A percentile compares a stretch with the other conserved stretches of the same genome.
phyloP scores from a whole-genome alignment of 2,113 vertebrate species.

The Oreotragus oreotragus region DNA sequence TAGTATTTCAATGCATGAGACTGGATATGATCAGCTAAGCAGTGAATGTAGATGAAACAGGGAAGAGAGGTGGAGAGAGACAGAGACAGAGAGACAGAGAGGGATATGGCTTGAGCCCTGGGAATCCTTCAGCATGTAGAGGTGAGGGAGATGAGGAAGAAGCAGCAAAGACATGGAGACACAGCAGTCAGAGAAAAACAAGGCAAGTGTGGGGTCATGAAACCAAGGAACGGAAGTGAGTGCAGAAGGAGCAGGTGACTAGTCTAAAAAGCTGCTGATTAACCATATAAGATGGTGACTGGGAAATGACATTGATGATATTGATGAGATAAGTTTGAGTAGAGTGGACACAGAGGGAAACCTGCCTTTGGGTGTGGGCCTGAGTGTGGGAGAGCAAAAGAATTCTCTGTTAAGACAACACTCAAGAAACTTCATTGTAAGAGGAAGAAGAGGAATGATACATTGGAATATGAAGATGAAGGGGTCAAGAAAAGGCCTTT shows the following conservation, averaged over 20 bases:
- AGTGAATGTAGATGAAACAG: neutral
- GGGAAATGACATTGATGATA: neutral
- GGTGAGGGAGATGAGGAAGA: neutral
- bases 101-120: neutral
- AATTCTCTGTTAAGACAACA: neutral
- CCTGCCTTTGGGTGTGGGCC: neutral
- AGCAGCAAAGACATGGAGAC: neutral
- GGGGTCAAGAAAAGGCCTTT: neutral
- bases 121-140: neutral
- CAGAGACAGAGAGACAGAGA: neutral
- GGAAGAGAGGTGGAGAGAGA: neutral
- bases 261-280: neutral
- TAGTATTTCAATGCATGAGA: neutral
- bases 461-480: neutral
- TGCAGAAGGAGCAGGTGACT: neutral
- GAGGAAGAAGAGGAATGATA: neutral
- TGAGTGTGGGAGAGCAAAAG: neutral
- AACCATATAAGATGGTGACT: neutral
- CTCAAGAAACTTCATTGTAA: neutral
- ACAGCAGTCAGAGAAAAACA: neutral
- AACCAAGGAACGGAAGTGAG: neutral
- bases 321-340: neutral
- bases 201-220: neutral
- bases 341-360: neutral
- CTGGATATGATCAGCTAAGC: neutral